phyloP scores from a whole-genome alignment of 2,888 invertebrate species.

The Agonopterix alstromeriana region DNA sequence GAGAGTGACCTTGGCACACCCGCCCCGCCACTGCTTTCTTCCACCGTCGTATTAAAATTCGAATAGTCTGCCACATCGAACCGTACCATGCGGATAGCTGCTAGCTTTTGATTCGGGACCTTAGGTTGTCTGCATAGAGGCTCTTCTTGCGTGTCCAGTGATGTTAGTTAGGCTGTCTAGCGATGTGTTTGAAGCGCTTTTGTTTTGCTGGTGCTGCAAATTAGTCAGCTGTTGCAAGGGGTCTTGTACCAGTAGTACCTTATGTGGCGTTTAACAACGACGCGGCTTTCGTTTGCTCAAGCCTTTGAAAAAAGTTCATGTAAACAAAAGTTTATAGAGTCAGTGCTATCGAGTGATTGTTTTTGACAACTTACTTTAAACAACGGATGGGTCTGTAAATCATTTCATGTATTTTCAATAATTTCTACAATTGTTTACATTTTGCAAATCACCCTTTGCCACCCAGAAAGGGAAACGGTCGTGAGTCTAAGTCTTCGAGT shows the following conservation, averaged over 20 bases:
- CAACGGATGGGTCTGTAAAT: neutral
- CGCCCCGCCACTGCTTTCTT: constrained; percentile 26
- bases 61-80: constrained; percentile 59
- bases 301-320: neutral
- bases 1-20: constrained; percentile 63
- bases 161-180: constrained; percentile 27
- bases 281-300: constrained; percentile 10
- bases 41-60: constrained; percentile 54
- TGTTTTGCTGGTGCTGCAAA: constrained; percentile 66
- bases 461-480: too few relatives aligned
- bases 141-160: constrained; percentile 29
- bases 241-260: constrained; percentile 44
- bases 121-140: constrained; percentile 34
- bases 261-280: constrained; percentile 37
- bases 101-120: constrained; percentile 28
- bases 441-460: too few relatives aligned
- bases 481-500: too few relatives aligned
- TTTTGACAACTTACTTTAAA: neutral
- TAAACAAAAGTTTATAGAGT: neutral
- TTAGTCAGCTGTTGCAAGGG: constrained; percentile 62
- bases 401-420: constrained; percentile 3
- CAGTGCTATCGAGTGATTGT: neutral
- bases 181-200: constrained; percentile 25
- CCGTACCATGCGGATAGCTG: constrained; percentile 57
- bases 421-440: too few relatives aligned